Evolutionary conservation across 30 jellyfish, hydroid and myxozoan species (phyloP).

Genomic region (Aurelia coerulea): DNA sequence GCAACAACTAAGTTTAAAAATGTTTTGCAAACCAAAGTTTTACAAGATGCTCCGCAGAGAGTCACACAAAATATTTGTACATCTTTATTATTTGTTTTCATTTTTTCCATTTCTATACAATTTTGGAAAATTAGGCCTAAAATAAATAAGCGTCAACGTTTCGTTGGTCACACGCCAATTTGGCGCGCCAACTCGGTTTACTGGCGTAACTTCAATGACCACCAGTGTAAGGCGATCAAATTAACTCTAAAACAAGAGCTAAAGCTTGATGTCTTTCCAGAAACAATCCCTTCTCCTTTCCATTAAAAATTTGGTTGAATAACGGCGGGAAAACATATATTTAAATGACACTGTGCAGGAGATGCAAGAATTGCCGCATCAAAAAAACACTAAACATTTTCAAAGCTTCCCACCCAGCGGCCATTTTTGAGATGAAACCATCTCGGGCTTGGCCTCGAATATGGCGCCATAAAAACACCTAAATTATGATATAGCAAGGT

Average conservation of each 20-base stretch:
- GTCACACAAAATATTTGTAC: too few species aligned
- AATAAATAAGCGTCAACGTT: too few species aligned
- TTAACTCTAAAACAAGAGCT: too few species aligned
- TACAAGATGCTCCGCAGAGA: too few species aligned
- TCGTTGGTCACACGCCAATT: not conserved
- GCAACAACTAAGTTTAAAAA: too few species aligned
- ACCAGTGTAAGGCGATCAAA: not conserved
- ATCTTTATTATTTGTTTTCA: too few species aligned
- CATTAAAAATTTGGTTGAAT: not conserved
- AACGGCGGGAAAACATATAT: constrained; percentile 60
- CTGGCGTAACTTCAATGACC: not conserved
- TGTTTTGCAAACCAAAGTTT: too few species aligned
- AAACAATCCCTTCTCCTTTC: too few species aligned
- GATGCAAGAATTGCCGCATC: constrained; percentile 37
- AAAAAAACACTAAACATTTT: not conserved
- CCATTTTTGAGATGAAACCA: constrained; percentile 33
- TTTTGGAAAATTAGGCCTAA: too few species aligned
- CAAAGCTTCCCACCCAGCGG: constrained; percentile 3
- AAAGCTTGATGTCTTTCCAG: too few species aligned
- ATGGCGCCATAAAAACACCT: not conserved
- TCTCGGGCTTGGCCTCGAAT: constrained; percentile 3
- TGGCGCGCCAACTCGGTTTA: not conserved
- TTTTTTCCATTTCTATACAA: too few species aligned
- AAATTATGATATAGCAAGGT: not conserved
- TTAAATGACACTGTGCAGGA: constrained; percentile 66